Evolutionary conservation across 2,888 invertebrate genomes (phyloP).

Genomic region (Himalopsyche japonica): DNA sequence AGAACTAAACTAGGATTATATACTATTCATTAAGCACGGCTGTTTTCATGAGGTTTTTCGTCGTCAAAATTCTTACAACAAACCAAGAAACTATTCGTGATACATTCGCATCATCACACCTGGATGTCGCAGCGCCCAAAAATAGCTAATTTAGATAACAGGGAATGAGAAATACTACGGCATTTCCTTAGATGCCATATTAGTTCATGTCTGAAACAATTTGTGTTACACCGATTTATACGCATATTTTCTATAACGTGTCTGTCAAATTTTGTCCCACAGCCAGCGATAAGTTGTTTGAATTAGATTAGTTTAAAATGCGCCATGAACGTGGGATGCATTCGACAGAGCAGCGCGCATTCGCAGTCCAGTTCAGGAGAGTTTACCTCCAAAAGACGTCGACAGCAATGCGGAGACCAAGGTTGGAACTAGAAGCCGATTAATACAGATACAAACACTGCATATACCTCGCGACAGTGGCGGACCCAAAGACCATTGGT

Average conservation of each 20-base stretch:
- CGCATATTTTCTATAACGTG: not conserved
- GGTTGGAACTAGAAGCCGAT: conserved; percentile 46
- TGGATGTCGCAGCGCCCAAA: too few relatives aligned
- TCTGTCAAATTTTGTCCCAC: not conserved
- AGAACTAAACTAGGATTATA: too few relatives aligned
- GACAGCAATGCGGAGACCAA: conserved; percentile 64
- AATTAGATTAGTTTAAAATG: conserved; percentile 26
- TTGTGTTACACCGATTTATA: not conserved
- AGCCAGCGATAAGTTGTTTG: not conserved
- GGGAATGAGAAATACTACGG: too few relatives aligned
- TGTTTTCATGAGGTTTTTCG: too few relatives aligned
- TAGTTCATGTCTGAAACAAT: not conserved
- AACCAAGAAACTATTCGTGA: too few relatives aligned
- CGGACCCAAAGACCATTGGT: not conserved
- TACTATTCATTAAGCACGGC: too few relatives aligned
- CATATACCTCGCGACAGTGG: not conserved
- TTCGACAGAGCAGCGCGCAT: conserved; percentile 23
- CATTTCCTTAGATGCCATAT: too few relatives aligned
- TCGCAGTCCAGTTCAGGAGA: conserved; percentile 48
- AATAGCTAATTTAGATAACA: too few relatives aligned
- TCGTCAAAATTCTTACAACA: too few relatives aligned
- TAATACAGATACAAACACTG: not conserved
- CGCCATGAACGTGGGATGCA: conserved; percentile 39
- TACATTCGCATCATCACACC: too few relatives aligned
- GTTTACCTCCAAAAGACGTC: conserved; percentile 53